Base-by-base conservation (phyloP, 2,797 vertebrate species). In the Phaenicophaeus curvirostris region DNA sequence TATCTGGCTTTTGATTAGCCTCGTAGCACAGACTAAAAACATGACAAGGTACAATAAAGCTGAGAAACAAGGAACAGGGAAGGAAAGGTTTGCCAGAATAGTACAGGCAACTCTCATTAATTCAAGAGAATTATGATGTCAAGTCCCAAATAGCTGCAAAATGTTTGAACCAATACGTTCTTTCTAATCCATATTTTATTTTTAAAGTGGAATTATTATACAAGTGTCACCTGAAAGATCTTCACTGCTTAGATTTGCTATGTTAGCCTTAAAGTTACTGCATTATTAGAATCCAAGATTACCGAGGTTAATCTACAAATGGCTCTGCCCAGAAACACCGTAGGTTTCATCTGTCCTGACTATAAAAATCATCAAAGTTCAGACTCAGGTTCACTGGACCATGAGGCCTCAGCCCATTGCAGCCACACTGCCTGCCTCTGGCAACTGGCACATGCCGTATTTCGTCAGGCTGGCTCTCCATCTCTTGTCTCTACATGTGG, bases 1-100 rank as follows among this genome's bases (percentile, higher is more conserved):
- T 71, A 63, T 78, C 48, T 89, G 39, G 5, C 59, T 92, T 95
- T 90, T 91, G 91, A 90, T 96, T 92, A 86, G 73, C 78, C 27
- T 91, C 42, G 85, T 89, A 8, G 20, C 78, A 78, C 35, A 91
- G 63, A 81, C 65, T 73, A 30, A 86, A 94, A 91, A 73, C 87
- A 90, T 63, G 76, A 78, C 69, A 84, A 69, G 20, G 55, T 55
- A 76, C 65, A 92, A 87, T 41, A 89, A 5, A 81, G 9, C 55
- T 72, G 55, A 85, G 94, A 92, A 93, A 87, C 66, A 94, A 73
- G 55, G 55, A 94, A 66, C 4, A 28, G 27, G 35, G 58, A 81
- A 83, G 78, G 50, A 89, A 90, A 93, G 44, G 25, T 78, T 94
- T 94, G 63, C 58, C 51, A 73, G 66, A 91, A 48, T 63, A 46